Conservation (phyloP, 2,113 vertebrate species). For the Antechinus flavipes region DNA sequence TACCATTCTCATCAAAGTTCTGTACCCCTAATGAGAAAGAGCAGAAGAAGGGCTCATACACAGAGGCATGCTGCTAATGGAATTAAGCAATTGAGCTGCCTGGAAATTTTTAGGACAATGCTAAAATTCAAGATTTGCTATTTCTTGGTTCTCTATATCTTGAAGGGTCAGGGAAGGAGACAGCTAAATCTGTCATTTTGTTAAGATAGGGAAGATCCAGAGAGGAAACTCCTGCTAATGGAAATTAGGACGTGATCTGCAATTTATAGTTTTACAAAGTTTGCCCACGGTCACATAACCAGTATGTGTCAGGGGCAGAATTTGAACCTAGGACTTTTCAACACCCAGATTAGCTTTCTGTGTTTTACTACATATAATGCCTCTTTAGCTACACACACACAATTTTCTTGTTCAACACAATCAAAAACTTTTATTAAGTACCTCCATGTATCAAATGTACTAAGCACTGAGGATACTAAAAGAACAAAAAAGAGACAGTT, state of each 20-base stretch:
- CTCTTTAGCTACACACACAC: not conserved
- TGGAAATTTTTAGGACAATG: slow-evolving; percentile 65
- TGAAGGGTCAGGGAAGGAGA: no score
- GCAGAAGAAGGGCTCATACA: not conserved
- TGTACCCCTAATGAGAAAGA: not conserved
- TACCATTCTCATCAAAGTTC: not conserved
- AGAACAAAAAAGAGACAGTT: not conserved
- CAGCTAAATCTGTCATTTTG: not conserved
- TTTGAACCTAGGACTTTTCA: not conserved
- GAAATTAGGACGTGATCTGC: not conserved
- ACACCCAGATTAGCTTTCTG: not conserved
- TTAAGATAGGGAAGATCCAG: not conserved
- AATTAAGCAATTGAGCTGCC: slow-evolving; percentile 15
- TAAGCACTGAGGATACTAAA: not conserved
- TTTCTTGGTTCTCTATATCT: slow-evolving; percentile 10
- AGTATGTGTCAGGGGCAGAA: not conserved
- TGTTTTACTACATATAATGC: not conserved
- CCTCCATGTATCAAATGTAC: not conserved
- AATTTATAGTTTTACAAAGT: not conserved
- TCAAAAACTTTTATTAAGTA: not conserved
- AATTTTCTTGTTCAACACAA: not conserved
- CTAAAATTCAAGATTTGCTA: slow-evolving; percentile 49
- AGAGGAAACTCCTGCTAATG: not conserved
- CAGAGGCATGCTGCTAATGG: not conserved
- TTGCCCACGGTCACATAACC: not conserved